Conservation (phyloP, 2,797 vertebrate genomes). For the Galagoides demidoff region DNA sequence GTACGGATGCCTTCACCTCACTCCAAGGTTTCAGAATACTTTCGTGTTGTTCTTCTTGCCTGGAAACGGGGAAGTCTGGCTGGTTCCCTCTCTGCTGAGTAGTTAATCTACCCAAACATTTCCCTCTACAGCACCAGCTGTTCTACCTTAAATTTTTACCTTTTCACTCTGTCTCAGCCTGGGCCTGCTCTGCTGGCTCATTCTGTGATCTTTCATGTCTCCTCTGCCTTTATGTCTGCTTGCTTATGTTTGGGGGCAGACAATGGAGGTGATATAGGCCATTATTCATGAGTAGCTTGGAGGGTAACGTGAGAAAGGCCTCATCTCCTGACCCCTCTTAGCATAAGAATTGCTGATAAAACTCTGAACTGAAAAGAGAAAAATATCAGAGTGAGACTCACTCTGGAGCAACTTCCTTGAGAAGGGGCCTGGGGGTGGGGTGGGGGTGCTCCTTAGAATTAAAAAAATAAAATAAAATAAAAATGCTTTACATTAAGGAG, state of each 20-base stretch:
- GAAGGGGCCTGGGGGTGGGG: no score
- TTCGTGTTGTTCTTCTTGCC: constrained; percentile 31
- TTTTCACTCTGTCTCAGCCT: constrained; percentile 77
- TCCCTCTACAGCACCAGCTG: constrained; percentile 78
- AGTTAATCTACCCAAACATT: constrained; percentile 77
- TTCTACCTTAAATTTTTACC: constrained; percentile 82
- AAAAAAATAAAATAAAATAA: constrained; percentile 16
- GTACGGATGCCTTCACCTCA: constrained; percentile 72
- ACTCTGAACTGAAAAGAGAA: constrained; percentile 87
- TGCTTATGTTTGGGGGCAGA: constrained; percentile 90
- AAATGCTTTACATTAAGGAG: background rate
- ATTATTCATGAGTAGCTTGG: constrained; percentile 90
- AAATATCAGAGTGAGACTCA: constrained; percentile 81
- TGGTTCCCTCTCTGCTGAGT: constrained; percentile 75
- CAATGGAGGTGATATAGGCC: constrained; percentile 91
- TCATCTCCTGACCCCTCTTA: constrained; percentile 97
- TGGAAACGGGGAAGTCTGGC: constrained; percentile 63
- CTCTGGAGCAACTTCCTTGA: constrained; percentile 80
- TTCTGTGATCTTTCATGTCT: constrained; percentile 92
- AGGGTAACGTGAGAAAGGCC: constrained; percentile 96
- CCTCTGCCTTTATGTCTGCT: constrained; percentile 90
- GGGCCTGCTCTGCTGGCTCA: constrained; percentile 87
- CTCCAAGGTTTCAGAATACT: constrained; percentile 79
- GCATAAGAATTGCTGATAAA: constrained; percentile 94
- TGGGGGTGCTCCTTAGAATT: background rate